These are phyloP conservation scores for Torymus aiolomorphi DNA, from an alignment of 2,888 invertebrate species.

Conservation along the genomic window DNA sequence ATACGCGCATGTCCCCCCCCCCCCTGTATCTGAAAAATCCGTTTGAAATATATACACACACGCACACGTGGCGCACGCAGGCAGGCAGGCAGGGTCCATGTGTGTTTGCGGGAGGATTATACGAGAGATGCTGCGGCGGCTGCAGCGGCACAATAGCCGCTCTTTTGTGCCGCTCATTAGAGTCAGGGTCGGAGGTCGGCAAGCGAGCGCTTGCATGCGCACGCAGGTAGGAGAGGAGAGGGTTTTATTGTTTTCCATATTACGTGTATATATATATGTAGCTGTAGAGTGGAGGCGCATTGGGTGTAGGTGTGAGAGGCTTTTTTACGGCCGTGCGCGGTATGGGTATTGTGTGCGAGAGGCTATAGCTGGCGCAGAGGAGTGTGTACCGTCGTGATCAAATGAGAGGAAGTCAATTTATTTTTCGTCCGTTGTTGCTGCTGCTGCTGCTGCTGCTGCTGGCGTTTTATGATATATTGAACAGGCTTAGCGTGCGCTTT, in stretches of 20 bases:
- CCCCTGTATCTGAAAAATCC: too few relatives aligned
- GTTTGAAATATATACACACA: slow-evolving; percentile 14
- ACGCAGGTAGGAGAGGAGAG: slow-evolving; percentile 22
- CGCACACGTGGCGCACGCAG: neutral
- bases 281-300: neutral
- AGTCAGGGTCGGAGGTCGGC: slow-evolving; percentile 69
- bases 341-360: slow-evolving; percentile 6
- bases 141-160: slow-evolving; percentile 67
- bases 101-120: neutral
- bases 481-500: neutral
- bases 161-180: slow-evolving; percentile 70
- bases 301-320: slow-evolving; percentile 23
- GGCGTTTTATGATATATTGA: slow-evolving; percentile 17
- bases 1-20: too few relatives aligned
- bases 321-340: slow-evolving; percentile 11
- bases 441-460: too few relatives aligned
- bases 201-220: slow-evolving; percentile 63
- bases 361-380: neutral
- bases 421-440: neutral
- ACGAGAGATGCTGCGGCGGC: neutral
- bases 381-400: neutral
- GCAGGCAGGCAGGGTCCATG: slow-evolving; percentile 11
- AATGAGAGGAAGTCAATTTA: slow-evolving; percentile 17
- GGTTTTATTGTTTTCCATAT: slow-evolving; percentile 46
- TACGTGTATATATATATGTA: slow-evolving; percentile 9